These are phyloP conservation scores for Echeneis naucrates DNA, from an alignment of 2,797 vertebrate species.

Conservation along the genomic window DNA sequence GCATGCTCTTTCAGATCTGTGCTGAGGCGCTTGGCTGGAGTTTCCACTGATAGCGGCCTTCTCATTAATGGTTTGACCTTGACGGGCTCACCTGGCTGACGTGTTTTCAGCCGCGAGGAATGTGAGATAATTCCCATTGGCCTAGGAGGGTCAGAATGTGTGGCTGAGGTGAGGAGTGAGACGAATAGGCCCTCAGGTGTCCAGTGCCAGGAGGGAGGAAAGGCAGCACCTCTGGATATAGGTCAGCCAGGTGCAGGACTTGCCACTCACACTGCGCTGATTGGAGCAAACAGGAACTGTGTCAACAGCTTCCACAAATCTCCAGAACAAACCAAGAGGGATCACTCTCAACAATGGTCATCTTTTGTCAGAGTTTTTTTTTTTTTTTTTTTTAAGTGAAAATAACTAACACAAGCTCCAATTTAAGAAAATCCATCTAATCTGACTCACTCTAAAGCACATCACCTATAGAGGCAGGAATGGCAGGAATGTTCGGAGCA, in stretches of 20 bases:
- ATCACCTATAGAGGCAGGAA: constrained; percentile 84
- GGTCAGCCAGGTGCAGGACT: constrained; percentile 68
- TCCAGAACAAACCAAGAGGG: constrained; percentile 45
- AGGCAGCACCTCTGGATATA: constrained; percentile 46
- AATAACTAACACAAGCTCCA: constrained; percentile 34
- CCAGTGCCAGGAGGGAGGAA: constrained; percentile 31
- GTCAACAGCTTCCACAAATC: constrained; percentile 43
- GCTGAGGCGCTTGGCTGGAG: constrained; percentile 13
- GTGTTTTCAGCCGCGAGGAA: constrained; percentile 64
- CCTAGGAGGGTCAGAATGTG: constrained; percentile 56
- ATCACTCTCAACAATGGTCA: constrained; percentile 23
- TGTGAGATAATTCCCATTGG: constrained; percentile 64
- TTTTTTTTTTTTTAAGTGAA: constrained; percentile 28
- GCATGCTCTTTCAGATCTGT: background rate
- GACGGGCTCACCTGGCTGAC: constrained; percentile 56
- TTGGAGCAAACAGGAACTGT: constrained; percentile 32
- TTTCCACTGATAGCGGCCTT: constrained; percentile 27
- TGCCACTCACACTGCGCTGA: constrained; percentile 25
- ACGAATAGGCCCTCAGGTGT: constrained; percentile 57
- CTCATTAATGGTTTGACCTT: constrained; percentile 51
- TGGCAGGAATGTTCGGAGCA: constrained; percentile 74
- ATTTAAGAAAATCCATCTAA: constrained; percentile 49
- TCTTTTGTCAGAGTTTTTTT: constrained; percentile 32
- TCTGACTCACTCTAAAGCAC: constrained; percentile 35
- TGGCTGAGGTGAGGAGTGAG: constrained; percentile 57